Evolutionary conservation across 1,140 invertebrate genomes (phyloP).

Genomic region (Zaprionus gabonicus): DNA sequence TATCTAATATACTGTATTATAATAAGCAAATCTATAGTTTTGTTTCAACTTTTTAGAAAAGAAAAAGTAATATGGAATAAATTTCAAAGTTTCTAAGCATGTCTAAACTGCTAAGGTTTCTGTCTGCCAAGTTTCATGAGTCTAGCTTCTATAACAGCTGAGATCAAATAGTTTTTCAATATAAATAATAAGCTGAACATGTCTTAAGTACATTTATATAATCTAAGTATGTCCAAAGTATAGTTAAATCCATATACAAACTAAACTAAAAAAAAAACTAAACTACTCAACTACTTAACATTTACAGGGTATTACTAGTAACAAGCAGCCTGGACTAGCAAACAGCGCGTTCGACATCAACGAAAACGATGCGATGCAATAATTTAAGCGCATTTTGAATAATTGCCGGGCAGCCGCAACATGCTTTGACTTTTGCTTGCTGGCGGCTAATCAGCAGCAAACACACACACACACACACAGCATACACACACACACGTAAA

Average conservation of each 20-base stretch:
- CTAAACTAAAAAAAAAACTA: no score
- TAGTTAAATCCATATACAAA: no score
- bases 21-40: not conserved
- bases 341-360: slow-evolving; percentile 52
- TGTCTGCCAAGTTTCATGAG: not conserved
- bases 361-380: slow-evolving; percentile 44
- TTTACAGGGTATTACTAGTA: slow-evolving; percentile 2
- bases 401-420: slow-evolving; percentile 38
- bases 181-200: no score
- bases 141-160: not conserved
- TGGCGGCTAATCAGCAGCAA: slow-evolving; percentile 44
- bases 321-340: slow-evolving; percentile 52
- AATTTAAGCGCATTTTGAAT: slow-evolving; percentile 50
- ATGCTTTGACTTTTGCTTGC: slow-evolving; percentile 32
- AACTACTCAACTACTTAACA: not conserved
- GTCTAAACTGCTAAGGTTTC: not conserved
- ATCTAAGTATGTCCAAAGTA: no score
- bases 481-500: slow-evolving; percentile 1
- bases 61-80: not conserved
- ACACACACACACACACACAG: slow-evolving; percentile 27
- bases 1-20: not conserved
- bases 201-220: no score
- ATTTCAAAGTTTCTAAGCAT: not conserved
- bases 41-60: not conserved
- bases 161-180: no score